Conservation (phyloP, 2,888 invertebrate genomes). For the Eupithecia subumbrata region DNA sequence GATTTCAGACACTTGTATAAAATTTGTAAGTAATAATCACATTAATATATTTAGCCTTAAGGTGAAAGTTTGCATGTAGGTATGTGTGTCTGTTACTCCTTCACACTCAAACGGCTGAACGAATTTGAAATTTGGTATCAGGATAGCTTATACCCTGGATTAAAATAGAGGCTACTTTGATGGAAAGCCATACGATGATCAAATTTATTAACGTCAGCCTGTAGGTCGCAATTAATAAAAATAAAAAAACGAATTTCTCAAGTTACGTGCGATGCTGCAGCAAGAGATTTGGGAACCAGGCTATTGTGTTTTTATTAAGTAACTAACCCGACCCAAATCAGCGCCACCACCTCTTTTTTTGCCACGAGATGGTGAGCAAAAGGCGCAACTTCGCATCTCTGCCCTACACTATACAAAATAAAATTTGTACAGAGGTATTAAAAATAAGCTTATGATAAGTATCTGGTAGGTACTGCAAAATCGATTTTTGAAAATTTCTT, state of each 20-base stretch:
- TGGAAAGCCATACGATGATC: background rate
- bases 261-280: background rate
- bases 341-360: no score
- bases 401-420: no score
- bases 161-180: background rate
- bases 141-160: background rate
- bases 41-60: background rate
- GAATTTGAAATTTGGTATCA: background rate
- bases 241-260: background rate
- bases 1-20: background rate
- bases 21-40: background rate
- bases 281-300: background rate
- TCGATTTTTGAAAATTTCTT: no score
- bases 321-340: no score
- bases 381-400: no score
- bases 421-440: no score
- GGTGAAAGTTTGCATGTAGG: background rate
- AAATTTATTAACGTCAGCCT: background rate
- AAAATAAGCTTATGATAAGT: no score
- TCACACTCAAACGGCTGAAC: background rate
- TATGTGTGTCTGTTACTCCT: background rate
- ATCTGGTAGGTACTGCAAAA: no score
- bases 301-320: background rate
- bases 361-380: no score
- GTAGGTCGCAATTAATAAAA: background rate